phyloP scores from a whole-genome alignment of 2,888 invertebrate genomes.

The Hemithea aestivaria region DNA sequence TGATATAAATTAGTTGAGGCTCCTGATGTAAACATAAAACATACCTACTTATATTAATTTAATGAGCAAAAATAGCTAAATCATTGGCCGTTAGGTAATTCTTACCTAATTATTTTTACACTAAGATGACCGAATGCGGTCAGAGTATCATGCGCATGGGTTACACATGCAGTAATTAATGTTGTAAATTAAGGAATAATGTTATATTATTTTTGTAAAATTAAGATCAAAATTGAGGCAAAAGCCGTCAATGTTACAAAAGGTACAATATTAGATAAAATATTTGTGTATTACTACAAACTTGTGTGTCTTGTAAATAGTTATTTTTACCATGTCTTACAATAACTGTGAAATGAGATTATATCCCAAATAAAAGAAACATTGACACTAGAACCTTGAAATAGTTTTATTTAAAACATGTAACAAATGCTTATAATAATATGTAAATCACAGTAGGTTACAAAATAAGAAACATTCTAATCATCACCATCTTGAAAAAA shows the following conservation, averaged over 20 bases:
- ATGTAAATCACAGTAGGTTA: too few relatives aligned
- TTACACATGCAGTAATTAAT: slow-evolving; percentile 66
- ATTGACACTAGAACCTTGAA: slow-evolving; percentile 53
- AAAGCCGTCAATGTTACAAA: slow-evolving; percentile 57
- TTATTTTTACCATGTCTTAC: slow-evolving; percentile 72
- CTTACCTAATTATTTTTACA: slow-evolving; percentile 24
- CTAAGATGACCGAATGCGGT: neutral
- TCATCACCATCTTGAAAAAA: slow-evolving; percentile 68
- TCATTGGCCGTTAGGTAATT: slow-evolving; percentile 12
- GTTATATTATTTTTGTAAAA: slow-evolving; percentile 73
- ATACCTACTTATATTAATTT: slow-evolving; percentile 18
- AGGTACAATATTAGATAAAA: slow-evolving; percentile 71
- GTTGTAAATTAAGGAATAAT: slow-evolving; percentile 59
- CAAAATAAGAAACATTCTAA: too few relatives aligned
- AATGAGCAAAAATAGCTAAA: slow-evolving; percentile 22
- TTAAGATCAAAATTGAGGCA: slow-evolving; percentile 59
- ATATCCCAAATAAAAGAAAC: slow-evolving; percentile 72
- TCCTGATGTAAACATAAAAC: slow-evolving; percentile 26
- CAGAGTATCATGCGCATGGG: slow-evolving; percentile 33
- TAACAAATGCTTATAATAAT: too few relatives aligned
- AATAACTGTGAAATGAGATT: slow-evolving; percentile 74
- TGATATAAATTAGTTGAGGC: slow-evolving; percentile 45
- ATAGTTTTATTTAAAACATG: slow-evolving; percentile 22
- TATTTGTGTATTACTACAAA: slow-evolving; percentile 48
- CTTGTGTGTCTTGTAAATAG: slow-evolving; percentile 70